A percentile compares a stretch with the other conserved stretches of the same genome.
Conservation (phyloP, 2,888 invertebrate genomes). For the Tinea semifulvella region DNA sequence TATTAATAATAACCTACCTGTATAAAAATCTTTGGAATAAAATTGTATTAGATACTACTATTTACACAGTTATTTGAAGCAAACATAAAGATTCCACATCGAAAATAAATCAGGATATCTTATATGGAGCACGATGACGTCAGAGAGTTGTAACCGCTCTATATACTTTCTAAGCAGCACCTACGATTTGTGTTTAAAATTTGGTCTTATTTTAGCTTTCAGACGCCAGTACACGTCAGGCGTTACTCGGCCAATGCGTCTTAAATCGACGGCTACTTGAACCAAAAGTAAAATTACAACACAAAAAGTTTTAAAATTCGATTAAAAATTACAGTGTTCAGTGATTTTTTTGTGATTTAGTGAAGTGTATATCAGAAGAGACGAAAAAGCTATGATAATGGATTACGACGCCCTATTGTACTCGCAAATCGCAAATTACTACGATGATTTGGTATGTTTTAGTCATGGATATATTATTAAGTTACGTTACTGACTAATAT, state of each 20-base stretch:
- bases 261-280: constrained; percentile 43
- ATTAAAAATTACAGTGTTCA: constrained; percentile 23
- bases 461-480: too few relatives aligned
- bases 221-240: constrained; percentile 61
- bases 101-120: constrained; percentile 8
- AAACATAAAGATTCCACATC: constrained; percentile 4
- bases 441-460: constrained; percentile 66
- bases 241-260: constrained; percentile 58
- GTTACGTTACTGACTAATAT: too few relatives aligned
- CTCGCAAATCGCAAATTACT: constrained; percentile 70
- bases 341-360: constrained; percentile 4
- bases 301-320: too few relatives aligned
- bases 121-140: constrained; percentile 4
- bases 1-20: too few relatives aligned
- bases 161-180: constrained; percentile 37
- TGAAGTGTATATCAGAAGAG: not conserved
- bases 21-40: too few relatives aligned
- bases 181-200: constrained; percentile 67
- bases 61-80: too few relatives aligned
- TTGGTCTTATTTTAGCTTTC: constrained; percentile 69
- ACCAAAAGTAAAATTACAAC: too few relatives aligned
- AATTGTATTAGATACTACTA: too few relatives aligned
- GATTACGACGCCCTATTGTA: constrained; percentile 73
- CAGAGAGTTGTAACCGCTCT: constrained; percentile 39
- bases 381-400: constrained; percentile 43